Evolutionary conservation across 2,797 vertebrate genomes (phyloP).

Genomic region (Thamnophis elegans): DNA sequence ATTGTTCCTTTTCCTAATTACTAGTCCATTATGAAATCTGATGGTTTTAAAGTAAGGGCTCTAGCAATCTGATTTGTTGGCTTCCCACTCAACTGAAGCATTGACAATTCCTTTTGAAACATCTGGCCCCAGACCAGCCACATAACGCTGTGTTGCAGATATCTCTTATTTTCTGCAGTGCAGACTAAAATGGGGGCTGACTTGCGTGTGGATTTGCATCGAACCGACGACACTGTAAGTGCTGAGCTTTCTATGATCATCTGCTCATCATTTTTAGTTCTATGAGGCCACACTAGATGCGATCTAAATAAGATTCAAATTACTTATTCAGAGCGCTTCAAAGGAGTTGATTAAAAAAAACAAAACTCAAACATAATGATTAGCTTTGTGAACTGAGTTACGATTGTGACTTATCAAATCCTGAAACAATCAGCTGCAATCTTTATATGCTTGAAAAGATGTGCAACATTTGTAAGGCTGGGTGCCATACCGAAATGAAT

Average conservation of each 20-base stretch:
- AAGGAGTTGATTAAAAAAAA: not conserved
- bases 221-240: not conserved
- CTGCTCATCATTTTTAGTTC: slow-evolving; percentile 16
- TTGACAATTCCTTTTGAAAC: slow-evolving; percentile 38
- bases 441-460: not conserved
- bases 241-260: slow-evolving; percentile 14
- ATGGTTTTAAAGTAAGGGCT: slow-evolving; percentile 17
- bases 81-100: not conserved
- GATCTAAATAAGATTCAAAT: not conserved
- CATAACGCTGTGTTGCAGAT: not conserved
- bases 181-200: slow-evolving; percentile 38
- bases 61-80: slow-evolving; percentile 22
- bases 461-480: not conserved
- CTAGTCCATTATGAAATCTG: slow-evolving; percentile 14
- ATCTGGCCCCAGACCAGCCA: slow-evolving; percentile 20
- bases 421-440: not conserved
- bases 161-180: not conserved
- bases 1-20: not conserved
- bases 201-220: slow-evolving; percentile 43
- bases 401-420: not conserved
- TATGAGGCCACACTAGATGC: slow-evolving; percentile 17
- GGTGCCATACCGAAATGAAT: not conserved
- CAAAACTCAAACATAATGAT: not conserved
- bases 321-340: not conserved
- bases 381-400: not conserved